Evolutionary conservation across 92 coral and sea anemone genomes (phyloP).

Genomic region (Isaurus tuberculatus): DNA sequence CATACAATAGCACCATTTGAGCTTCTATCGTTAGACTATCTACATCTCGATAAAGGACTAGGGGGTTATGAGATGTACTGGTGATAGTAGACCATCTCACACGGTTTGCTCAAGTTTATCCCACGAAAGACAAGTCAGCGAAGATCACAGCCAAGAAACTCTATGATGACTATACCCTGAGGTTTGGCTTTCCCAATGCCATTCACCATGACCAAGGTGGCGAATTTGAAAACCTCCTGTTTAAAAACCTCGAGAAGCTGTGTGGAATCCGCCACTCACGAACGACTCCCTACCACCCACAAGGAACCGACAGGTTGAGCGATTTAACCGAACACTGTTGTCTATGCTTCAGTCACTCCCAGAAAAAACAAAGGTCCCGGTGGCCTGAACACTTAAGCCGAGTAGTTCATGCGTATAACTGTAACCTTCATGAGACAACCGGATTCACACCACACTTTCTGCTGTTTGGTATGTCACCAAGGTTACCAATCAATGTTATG

Average conservation of each 20-base stretch:
- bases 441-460: not conserved
- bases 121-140: slow-evolving; percentile 49
- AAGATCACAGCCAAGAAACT: slow-evolving; percentile 60
- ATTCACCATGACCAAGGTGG: slow-evolving; percentile 42
- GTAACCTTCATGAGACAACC: not conserved
- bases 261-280: not conserved
- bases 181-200: slow-evolving; percentile 54
- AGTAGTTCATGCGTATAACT: not conserved
- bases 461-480: no score
- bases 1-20: slow-evolving; percentile 59
- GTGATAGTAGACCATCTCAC: slow-evolving; percentile 60
- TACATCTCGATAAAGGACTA: slow-evolving; percentile 51
- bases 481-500: not conserved
- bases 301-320: not conserved
- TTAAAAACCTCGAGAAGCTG: slow-evolving; percentile 12
- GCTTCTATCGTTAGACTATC: slow-evolving; percentile 54
- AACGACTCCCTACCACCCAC: not conserved
- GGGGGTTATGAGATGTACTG: slow-evolving; percentile 52
- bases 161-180: slow-evolving; percentile 54
- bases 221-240: slow-evolving; percentile 4
- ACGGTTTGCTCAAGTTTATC: slow-evolving; percentile 54
- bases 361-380: not conserved
- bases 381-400: not conserved
- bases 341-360: not conserved
- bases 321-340: not conserved